Conservation (phyloP, 2,113 vertebrate species). For the Proteles cristata region DNA sequence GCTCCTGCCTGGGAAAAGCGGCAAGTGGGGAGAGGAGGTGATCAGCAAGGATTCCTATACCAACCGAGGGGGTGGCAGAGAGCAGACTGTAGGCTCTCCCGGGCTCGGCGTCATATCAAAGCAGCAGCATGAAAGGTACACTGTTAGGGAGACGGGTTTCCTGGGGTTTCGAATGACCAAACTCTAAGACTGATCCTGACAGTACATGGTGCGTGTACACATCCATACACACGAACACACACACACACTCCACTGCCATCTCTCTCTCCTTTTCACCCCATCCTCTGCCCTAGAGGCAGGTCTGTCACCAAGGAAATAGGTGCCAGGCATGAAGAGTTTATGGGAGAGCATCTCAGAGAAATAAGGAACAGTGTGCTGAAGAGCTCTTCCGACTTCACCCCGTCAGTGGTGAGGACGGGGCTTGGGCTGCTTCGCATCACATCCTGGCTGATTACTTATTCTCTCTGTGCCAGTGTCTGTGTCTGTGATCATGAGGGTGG, state of each 20-base stretch:
- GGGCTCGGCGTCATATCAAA: not conserved
- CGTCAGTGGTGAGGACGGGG: fast-evolving
- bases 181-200: not conserved
- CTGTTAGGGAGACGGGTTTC: not conserved
- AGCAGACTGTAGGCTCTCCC: not conserved
- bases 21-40: not conserved
- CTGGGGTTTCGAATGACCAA: not conserved
- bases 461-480: not conserved
- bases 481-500: not conserved
- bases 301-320: not conserved
- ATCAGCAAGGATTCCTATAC: not conserved
- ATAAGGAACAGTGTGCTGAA: fast-evolving
- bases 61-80: fast-evolving
- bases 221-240: fast-evolving
- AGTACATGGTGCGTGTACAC: fast-evolving
- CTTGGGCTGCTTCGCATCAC: not conserved
- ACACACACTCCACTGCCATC: too few relatives aligned
- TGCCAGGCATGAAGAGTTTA: not conserved
- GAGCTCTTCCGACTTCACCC: not conserved
- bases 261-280: not conserved
- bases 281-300: not conserved
- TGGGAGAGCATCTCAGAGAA: not conserved
- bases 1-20: not conserved
- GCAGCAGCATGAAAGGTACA: fast-evolving
- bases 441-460: too few relatives aligned